Evolutionary conservation across 1,140 invertebrate species (phyloP).

Genomic region (Aplysia californica): DNA sequence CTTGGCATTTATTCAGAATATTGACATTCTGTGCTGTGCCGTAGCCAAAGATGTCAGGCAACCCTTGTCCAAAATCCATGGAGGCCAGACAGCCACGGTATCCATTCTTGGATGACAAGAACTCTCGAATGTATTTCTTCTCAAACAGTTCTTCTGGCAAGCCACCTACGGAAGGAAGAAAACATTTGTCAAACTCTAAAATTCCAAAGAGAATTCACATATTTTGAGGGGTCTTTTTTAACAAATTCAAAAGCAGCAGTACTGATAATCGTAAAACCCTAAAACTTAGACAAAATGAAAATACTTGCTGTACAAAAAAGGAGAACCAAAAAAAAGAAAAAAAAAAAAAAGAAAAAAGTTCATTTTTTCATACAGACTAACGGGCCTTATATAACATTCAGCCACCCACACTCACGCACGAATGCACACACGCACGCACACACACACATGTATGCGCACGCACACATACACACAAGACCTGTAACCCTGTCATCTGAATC

Average conservation of each 20-base stretch:
- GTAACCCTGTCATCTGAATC: no score
- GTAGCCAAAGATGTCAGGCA: constrained; percentile 46
- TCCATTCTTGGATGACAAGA: constrained; percentile 83
- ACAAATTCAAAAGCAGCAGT: no score
- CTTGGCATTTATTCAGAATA: constrained; percentile 35
- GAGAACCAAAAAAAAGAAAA: background rate
- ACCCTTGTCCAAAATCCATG: constrained; percentile 89
- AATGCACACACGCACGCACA: no score
- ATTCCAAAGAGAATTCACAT: background rate
- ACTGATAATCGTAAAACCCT: no score
- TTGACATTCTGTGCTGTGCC: constrained; percentile 23
- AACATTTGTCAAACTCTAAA: background rate
- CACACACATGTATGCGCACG: no score
- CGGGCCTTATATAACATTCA: no score
- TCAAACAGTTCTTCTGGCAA: constrained; percentile 72
- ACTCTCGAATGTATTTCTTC: constrained; percentile 26
- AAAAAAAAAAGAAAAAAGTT: background rate
- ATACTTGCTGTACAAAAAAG: no score
- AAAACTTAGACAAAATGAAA: no score
- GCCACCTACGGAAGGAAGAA: constrained; percentile 85
- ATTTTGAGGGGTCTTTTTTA: no score
- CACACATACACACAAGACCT: no score
- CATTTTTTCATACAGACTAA: no score
- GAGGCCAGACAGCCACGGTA: constrained; percentile 95
- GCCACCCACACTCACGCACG: no score